Base-by-base conservation (phyloP, 2,888 invertebrate genomes). In the Synergus itoensis region DNA sequence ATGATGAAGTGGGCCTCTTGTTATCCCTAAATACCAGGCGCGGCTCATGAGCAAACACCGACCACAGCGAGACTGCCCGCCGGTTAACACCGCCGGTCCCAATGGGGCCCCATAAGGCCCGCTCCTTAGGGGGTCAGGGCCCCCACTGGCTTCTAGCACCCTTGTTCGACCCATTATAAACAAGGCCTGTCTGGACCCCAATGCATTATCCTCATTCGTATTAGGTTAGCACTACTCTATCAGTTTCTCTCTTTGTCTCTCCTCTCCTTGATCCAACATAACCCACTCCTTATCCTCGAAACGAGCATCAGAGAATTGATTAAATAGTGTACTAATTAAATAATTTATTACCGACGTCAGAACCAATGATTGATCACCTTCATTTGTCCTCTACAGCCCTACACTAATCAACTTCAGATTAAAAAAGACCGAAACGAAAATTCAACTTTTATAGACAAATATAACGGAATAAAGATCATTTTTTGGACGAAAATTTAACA, bases 131-230 rank as follows among this genome's bases (percentile, higher is more conserved):
- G 91, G 90, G 86, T 89, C 84, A 60, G 89, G 87, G 86, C 90
- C 89, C 91, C 91, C 89, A 90, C 90, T 91, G 91, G 86, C 88
- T 90, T 91, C 91, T 91, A 91, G 90, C 91, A 91, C 91, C 90
- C 91, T 91, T 90, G 91, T 91, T 91, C 90, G 88, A 88, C 88
- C 90, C 88, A 90, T 91, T 91, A 91, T 91, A 91, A 91, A 91
- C 91, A 91, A 91, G 91, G 86, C 87, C 87, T 87, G 87, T 89
- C 89, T 86, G 85, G 87, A 89, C 87, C 87, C 87, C 87, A 86
- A 91, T 89, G 89, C 84, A 88, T 90, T 90, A 89, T 90, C 86
- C 89, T 85, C 83, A 82, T 85, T 87, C 86, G 83, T 84, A 87
- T 87, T 86, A 83, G 77, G 77, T 78, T 77, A 67, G 76, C 64